Percentiles rank a stretch among this genome's conserved stretches.
Conservation (phyloP, 2,797 vertebrate species). For the Onychomys arenicola region DNA sequence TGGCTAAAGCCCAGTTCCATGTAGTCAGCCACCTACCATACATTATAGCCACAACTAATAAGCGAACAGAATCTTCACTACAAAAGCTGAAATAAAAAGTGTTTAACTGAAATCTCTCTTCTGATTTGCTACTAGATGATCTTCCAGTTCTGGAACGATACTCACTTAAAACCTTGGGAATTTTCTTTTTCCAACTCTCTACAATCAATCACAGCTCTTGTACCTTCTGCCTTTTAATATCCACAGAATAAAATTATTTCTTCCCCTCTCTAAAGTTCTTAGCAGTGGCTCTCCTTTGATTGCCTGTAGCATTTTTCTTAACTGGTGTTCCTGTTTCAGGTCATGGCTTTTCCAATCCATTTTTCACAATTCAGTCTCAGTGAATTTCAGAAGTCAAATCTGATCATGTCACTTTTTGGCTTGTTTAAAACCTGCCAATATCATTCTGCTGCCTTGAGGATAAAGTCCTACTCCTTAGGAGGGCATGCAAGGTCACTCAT, state of each 20-base stretch:
- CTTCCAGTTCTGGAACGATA: not conserved
- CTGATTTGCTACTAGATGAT: not conserved
- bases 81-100: not conserved
- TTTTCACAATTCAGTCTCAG: conserved; percentile 39
- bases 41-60: not conserved
- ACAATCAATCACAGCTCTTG: not conserved
- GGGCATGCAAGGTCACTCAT: not conserved
- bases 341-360: conserved; percentile 15
- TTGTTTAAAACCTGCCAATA: conserved; percentile 41
- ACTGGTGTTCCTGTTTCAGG: not conserved
- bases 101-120: not conserved
- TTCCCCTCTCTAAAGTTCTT: not conserved
- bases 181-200: not conserved
- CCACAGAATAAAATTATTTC: not conserved
- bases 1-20: not conserved
- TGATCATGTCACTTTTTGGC: conserved; percentile 51
- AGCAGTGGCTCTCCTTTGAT: not conserved
- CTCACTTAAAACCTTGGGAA: not conserved
- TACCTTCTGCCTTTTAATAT: not conserved
- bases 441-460: conserved; percentile 1
- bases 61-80: not conserved
- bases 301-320: not conserved
- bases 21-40: not conserved
- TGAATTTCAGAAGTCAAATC: conserved; percentile 68
- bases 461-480: conserved; percentile 20